Percentiles rank a stretch among this genome's conserved stretches.
Conservation (phyloP, 1,140 invertebrate genomes). For the Halyomorpha halys region DNA sequence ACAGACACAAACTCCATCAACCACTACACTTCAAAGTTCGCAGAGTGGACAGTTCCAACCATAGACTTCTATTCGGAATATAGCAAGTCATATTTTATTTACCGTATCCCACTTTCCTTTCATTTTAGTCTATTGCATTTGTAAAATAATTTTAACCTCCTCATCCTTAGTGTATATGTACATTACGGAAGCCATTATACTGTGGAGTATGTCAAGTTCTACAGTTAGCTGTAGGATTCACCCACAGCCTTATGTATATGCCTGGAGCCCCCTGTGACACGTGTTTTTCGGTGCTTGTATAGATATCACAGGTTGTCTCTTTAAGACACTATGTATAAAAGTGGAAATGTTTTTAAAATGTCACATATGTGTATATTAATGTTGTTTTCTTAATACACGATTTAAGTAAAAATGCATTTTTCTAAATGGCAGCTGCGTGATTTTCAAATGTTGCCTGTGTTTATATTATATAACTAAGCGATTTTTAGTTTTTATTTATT, state of each 20-base stretch:
- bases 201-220: not conserved
- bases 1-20: constrained; percentile 7
- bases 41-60: constrained; percentile 13
- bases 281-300: constrained; percentile 20
- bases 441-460: constrained; percentile 20
- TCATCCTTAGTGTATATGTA: not conserved
- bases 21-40: not conserved
- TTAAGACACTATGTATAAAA: constrained; percentile 17
- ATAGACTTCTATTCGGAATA: not conserved
- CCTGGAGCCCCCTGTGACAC: constrained; percentile 11
- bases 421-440: constrained; percentile 17
- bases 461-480: constrained; percentile 20
- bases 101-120: not conserved
- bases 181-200: not conserved
- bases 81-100: too few species aligned
- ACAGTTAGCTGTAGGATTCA: constrained; percentile 4
- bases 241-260: constrained; percentile 5
- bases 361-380: constrained; percentile 24
- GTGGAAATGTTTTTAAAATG: constrained; percentile 19
- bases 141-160: constrained; percentile 3
- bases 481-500: constrained; percentile 26
- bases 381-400: constrained; percentile 21
- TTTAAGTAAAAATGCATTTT: constrained; percentile 18
- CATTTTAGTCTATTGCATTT: constrained; percentile 4
- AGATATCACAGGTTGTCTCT: constrained; percentile 23